Conservation (phyloP, 2,113 vertebrate genomes). For the Strix uralensis region DNA sequence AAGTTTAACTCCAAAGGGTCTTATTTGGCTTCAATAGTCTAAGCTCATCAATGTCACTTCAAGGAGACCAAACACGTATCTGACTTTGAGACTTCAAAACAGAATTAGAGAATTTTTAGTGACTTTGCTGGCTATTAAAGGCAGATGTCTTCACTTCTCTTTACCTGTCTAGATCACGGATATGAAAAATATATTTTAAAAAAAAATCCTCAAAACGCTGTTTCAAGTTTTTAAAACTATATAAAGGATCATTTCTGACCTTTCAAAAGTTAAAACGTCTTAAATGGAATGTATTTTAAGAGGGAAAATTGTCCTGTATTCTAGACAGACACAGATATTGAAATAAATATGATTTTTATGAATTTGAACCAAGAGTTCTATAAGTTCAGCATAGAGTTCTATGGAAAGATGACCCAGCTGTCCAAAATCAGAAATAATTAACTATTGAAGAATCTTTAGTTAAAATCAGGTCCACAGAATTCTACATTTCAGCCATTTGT, state of each 20-base stretch:
- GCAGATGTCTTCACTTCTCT: not conserved
- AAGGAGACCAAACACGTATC: not conserved
- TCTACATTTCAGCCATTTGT: not conserved
- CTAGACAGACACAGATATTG: not conserved
- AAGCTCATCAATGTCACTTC: conserved; percentile 8
- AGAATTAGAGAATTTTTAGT: not conserved
- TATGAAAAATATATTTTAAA: not conserved
- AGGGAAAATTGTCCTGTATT: not conserved
- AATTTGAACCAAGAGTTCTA: not conserved
- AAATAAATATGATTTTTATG: not conserved
- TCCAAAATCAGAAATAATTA: not conserved
- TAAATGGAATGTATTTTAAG: not conserved
- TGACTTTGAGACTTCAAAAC: not conserved
- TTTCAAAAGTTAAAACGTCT: not conserved
- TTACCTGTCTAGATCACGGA: not conserved
- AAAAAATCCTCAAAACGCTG: not conserved
- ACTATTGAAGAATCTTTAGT: not conserved
- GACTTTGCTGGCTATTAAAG: not conserved
- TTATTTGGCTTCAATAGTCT: not conserved
- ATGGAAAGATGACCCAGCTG: not conserved
- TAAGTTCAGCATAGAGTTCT: not conserved
- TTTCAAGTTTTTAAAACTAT: not conserved
- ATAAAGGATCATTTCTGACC: not conserved
- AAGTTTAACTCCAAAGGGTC: conserved; percentile 15
- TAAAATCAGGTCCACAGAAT: not conserved